Base-by-base conservation (phyloP, 2,797 vertebrate genomes). In the Erpetoichthys calabaricus region DNA sequence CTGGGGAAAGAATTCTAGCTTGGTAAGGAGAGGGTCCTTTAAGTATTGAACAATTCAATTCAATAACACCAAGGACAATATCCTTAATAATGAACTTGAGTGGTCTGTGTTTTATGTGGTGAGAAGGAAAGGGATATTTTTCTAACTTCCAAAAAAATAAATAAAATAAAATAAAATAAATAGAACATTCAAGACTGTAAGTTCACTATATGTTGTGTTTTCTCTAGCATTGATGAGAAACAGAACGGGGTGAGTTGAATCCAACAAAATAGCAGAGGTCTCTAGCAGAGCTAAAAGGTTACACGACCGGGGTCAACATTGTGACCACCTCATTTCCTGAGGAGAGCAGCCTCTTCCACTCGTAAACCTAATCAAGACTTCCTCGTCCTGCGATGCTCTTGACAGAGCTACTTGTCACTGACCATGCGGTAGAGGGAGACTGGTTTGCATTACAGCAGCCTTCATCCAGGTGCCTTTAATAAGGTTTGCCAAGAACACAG, bases 321-420 rank as follows among this genome's bases (percentile, higher is more conserved):
- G 47, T 4, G 70, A 80, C 86, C 81, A 81, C 71, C 69, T 92
- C 87, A 92, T 92, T 94, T 95, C 91, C 91, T 90, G 90, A 75
- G 76, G 75, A 73, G 86, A 84, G 84, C 86, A 80, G 73, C 83
- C 84, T 74, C 82, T 77, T 80, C 79, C 70, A 80, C 84, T 88
- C 85, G 88, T 89, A 89, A 89, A 85, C 85, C 86, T 91, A 90
- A 91, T 91, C 81, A 91, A 86, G 67, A 75, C 82, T 82, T 86
- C 81, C 86, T 84, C 67, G 73, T 81, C 76, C 68, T 65, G 60
- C 75, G 72, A 25, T 76, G 74, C 71, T 68, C 60, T 74, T 72
- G 70, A 69, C 76, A 69, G 65, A 62, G 63, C 68, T 68, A 71
- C 75, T 76, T 72, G 56, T 63, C 83, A 67, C 67, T 44, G 61